Percentiles rank a stretch among this genome's conserved stretches.
phyloP scores from a whole-genome alignment of 2,797 vertebrate genomes.

The Chromobotia macracanthus region DNA sequence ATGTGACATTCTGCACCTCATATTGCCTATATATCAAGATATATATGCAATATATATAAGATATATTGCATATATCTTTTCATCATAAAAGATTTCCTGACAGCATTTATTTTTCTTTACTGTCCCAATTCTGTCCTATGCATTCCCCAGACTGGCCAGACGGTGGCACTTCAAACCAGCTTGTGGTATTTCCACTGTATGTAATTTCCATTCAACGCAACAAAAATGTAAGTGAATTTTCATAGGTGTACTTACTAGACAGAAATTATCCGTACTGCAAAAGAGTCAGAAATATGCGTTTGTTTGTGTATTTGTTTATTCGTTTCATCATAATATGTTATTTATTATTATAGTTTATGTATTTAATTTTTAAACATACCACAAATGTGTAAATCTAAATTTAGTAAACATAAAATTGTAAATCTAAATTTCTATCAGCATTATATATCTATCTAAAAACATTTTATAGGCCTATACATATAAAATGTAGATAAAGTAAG shows the following conservation, averaged over 20 bases:
- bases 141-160: constrained; percentile 38
- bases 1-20: too few relatives aligned
- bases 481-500: constrained; percentile 19
- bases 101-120: too few relatives aligned
- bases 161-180: constrained; percentile 50
- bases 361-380: too few relatives aligned
- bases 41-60: too few relatives aligned
- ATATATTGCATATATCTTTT: too few relatives aligned
- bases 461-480: not conserved
- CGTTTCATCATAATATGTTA: not conserved
- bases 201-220: not conserved
- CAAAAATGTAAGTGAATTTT: not conserved
- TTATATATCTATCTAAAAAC: not conserved
- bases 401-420: too few relatives aligned
- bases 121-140: not conserved
- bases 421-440: too few relatives aligned
- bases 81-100: too few relatives aligned
- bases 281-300: not conserved
- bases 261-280: not conserved
- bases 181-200: constrained; percentile 6
- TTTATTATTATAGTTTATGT: too few relatives aligned
- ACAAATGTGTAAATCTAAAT: too few relatives aligned
- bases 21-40: too few relatives aligned
- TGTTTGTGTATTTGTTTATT: not conserved
- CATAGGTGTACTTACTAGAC: too few relatives aligned